Conservation (phyloP, 2,113 vertebrate genomes). For the Prunella himalayana region DNA sequence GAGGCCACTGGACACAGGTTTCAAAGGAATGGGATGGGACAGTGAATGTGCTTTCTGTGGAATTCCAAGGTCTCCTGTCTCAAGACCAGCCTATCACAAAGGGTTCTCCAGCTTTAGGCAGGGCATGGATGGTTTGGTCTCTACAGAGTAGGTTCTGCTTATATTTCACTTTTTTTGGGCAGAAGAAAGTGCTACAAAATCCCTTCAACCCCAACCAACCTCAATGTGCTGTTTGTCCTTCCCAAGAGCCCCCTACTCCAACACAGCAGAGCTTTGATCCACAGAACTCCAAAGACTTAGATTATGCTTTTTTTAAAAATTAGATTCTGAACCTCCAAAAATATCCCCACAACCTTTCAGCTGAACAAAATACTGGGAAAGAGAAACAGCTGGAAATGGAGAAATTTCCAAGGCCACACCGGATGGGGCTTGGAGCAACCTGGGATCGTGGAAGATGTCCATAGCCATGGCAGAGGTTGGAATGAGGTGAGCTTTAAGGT, state of each 20-base stretch:
- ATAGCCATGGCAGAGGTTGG: not conserved
- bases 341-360: not conserved
- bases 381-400: not conserved
- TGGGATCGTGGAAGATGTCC: not conserved
- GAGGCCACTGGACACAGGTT: not conserved
- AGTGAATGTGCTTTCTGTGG: not conserved
- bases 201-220: not conserved
- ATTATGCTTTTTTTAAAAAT: not conserved
- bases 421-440: not conserved
- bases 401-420: not conserved
- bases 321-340: not conserved
- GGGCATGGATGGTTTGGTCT: not conserved
- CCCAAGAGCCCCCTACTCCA: not conserved
- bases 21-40: not conserved
- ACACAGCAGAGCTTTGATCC: not conserved
- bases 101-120: not conserved
- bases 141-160: not conserved
- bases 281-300: not conserved
- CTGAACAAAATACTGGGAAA: rapidly evolving
- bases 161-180: not conserved
- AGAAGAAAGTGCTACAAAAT: not conserved
- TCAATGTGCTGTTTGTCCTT: not conserved
- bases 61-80: not conserved
- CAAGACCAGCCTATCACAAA: not conserved
- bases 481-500: not conserved